Conservation (phyloP, 2,113 vertebrate genomes). For the Brachypodius melanocephalos region DNA sequence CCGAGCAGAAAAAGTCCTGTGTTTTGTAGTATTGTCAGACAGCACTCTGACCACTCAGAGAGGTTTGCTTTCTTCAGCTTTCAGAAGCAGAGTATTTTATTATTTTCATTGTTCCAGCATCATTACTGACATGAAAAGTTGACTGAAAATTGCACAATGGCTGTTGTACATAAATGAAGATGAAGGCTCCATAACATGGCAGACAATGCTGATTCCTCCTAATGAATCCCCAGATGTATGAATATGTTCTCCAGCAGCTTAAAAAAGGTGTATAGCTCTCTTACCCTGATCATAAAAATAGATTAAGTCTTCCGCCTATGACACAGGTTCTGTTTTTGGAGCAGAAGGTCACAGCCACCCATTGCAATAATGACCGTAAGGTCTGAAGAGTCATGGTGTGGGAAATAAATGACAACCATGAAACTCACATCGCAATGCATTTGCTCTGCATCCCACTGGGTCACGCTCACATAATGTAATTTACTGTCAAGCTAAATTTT, state of each 20-base stretch:
- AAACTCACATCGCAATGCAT: not conserved
- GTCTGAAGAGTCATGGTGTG: not conserved
- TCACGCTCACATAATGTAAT: not conserved
- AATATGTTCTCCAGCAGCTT: not conserved
- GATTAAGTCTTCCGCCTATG: slow-evolving; percentile 7
- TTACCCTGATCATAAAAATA: not conserved
- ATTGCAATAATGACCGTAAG: not conserved
- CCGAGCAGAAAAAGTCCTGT: not conserved
- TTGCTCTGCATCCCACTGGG: not conserved
- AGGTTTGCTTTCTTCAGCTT: not conserved
- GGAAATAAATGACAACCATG: not conserved
- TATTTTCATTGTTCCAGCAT: not conserved
- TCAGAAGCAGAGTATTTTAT: not conserved
- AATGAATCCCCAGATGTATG: not conserved
- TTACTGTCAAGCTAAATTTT: not conserved
- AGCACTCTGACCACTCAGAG: not conserved
- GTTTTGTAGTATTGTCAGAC: not conserved
- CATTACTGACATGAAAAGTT: not conserved
- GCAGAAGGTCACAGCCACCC: not conserved
- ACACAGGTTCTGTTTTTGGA: not conserved
- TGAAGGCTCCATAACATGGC: not conserved
- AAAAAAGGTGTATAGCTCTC: not conserved
- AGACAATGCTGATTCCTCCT: not conserved
- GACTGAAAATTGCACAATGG: not conserved
- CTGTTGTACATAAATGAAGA: not conserved